phyloP scores from a whole-genome alignment of 2,888 invertebrate species.

The Drosophila aldrichi region DNA sequence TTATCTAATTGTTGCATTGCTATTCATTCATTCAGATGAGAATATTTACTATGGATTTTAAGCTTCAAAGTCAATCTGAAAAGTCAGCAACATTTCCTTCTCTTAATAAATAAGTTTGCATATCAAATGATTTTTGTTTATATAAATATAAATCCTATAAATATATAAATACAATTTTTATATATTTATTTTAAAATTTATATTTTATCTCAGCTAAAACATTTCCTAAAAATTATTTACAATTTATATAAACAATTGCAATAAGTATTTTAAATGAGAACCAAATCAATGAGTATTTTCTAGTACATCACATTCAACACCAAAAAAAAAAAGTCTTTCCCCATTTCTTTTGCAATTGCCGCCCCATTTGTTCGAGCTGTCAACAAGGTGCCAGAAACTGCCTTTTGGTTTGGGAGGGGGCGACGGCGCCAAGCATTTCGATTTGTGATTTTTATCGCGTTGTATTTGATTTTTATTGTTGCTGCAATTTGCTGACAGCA shows the following conservation, averaged over 20 bases:
- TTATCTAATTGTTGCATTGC: no score
- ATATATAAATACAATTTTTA: no score
- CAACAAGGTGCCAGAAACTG: constrained; percentile 35
- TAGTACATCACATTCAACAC: neutral
- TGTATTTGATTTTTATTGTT: constrained; percentile 58
- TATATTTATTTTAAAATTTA: neutral
- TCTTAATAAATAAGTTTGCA: no score
- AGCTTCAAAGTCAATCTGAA: no score
- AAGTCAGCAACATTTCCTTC: no score
- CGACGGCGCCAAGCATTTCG: constrained; percentile 28
- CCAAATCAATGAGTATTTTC: constrained; percentile 16
- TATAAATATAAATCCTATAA: no score
- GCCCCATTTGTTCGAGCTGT: constrained; percentile 43
- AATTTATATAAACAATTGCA: neutral
- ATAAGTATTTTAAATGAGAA: neutral
- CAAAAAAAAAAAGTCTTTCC: no score
- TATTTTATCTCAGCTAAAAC: neutral
- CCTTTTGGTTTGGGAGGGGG: neutral
- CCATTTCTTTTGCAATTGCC: neutral
- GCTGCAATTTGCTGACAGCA: constrained; percentile 58
- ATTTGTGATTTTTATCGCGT: constrained; percentile 60
- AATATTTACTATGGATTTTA: no score
- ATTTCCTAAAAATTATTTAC: neutral
- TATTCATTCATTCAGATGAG: no score
- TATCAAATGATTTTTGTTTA: no score